Base-by-base conservation (phyloP, 2,797 vertebrate species). In the Mico argentatus region DNA sequence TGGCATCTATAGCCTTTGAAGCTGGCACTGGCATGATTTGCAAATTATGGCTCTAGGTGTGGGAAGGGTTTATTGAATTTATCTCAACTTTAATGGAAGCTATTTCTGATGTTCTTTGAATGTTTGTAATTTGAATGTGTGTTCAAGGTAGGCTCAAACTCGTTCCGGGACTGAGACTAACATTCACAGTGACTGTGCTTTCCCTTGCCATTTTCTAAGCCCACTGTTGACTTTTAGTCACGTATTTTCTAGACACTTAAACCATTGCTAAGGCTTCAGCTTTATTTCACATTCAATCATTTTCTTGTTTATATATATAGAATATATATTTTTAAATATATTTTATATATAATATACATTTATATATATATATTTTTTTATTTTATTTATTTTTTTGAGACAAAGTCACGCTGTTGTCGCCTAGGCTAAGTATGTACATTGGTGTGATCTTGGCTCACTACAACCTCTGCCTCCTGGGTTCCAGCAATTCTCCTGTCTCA, bases 221-320 rank as follows among this genome's bases (percentile, higher is more conserved):
- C 33, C 11, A 73, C 0, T 77, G 30, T 57, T 82, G 52, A 79
- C 46, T 27, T 83, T 33, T 36, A 41, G 10, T 77, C n/a, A 70
- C 39, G 39, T 52, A 33, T 90, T 87, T 92, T 94, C n/a, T 73
- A 82, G 88, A 67, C 87, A 57, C 77, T 90, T 46, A 93, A 96
- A 70, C 80, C 46, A 75, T 52, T 91, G 67, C 12, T 81, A 80
- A 80, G 55, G 41, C 87, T 82, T 90, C 59, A 59, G 12, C 52
- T 94, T 96, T 91, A 57, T 95, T 77, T 84, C 41, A 88, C 22
- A 46, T 77, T 91, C 72, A 76, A 2, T 79, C 48, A 30, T 92
- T 76, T 90, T 73, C 26, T 83, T 88, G 46, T 67, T 67, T 67
- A 64, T 67, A 9, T 64, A 33, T 64, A 55, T 55, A 55, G 19